These are phyloP conservation scores for Ectropis grisescens DNA, from an alignment of 1,140 invertebrate species.

Conservation along the genomic window DNA sequence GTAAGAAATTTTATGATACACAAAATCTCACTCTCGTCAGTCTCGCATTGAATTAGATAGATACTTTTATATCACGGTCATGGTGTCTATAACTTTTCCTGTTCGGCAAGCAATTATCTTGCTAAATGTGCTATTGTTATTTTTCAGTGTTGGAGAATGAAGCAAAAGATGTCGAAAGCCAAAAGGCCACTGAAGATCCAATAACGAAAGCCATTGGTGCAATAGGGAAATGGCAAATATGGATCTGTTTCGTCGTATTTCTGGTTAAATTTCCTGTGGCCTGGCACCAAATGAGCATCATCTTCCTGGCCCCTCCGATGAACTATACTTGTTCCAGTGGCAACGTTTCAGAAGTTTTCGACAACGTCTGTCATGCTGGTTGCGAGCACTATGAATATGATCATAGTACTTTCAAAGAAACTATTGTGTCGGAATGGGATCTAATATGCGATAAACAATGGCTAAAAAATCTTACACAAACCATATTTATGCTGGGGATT, in stretches of 20 bases:
- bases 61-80: too few species aligned
- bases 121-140: too few species aligned
- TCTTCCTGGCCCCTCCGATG: slow-evolving; percentile 75
- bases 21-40: too few species aligned
- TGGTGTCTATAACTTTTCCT: too few species aligned
- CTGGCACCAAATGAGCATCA: slow-evolving; percentile 79
- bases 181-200: slow-evolving; percentile 35
- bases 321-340: slow-evolving; percentile 44
- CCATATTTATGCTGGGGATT: slow-evolving; percentile 82
- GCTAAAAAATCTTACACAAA: slow-evolving; percentile 79
- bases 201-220: slow-evolving; percentile 73
- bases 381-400: slow-evolving; percentile 74
- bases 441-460: slow-evolving; percentile 76
- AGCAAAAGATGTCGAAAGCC: slow-evolving; percentile 28
- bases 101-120: too few species aligned
- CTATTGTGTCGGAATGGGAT: slow-evolving; percentile 82
- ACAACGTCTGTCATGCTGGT: slow-evolving; percentile 46
- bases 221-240: slow-evolving; percentile 80
- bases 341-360: slow-evolving; percentile 32
- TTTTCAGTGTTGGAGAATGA: slow-evolving; percentile 49
- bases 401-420: slow-evolving; percentile 75
- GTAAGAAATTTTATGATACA: too few species aligned
- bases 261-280: slow-evolving; percentile 80
- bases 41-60: too few species aligned
- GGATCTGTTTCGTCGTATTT: slow-evolving; percentile 75